These are phyloP conservation scores for Reticulitermes lucifugus DNA, from an alignment of 2,888 invertebrate genomes.

Conservation along the genomic window DNA sequence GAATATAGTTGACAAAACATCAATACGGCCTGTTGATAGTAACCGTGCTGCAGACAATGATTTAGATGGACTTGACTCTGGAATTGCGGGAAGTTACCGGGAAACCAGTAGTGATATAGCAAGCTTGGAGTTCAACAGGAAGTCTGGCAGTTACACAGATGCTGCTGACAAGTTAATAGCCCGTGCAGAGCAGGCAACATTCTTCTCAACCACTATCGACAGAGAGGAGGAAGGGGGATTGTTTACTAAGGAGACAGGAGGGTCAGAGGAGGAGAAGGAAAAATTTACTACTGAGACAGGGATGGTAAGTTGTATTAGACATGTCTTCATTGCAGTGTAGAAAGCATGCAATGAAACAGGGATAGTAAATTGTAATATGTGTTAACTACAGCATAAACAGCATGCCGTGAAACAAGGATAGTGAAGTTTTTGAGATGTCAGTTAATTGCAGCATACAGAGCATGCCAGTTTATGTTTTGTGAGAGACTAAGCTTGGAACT, in stretches of 20 bases:
- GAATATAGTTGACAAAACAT: slow-evolving; percentile 13
- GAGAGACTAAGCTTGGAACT: too few relatives aligned
- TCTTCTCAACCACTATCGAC: slow-evolving; percentile 16
- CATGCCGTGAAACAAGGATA: too few relatives aligned
- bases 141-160: slow-evolving; percentile 11
- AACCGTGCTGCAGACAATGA: slow-evolving; percentile 45
- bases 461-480: too few relatives aligned
- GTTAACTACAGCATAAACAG: too few relatives aligned
- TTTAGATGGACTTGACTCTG: slow-evolving; percentile 52
- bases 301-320: not conserved
- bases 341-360: too few relatives aligned
- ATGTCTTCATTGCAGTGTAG: too few relatives aligned
- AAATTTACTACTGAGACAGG: slow-evolving; percentile 47
- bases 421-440: too few relatives aligned
- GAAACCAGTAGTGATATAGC: slow-evolving; percentile 41
- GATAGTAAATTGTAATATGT: too few relatives aligned
- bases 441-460: too few relatives aligned
- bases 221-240: slow-evolving; percentile 18
- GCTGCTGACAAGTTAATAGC: slow-evolving; percentile 1
- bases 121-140: slow-evolving; percentile 20
- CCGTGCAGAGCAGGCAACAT: slow-evolving; percentile 26
- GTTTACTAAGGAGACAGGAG: slow-evolving; percentile 12
- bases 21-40: slow-evolving; percentile 43
- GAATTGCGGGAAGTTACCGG: slow-evolving; percentile 54
- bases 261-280: slow-evolving; percentile 38